Base-by-base conservation (phyloP, 2,888 invertebrate genomes). In the Magallana nippona region DNA sequence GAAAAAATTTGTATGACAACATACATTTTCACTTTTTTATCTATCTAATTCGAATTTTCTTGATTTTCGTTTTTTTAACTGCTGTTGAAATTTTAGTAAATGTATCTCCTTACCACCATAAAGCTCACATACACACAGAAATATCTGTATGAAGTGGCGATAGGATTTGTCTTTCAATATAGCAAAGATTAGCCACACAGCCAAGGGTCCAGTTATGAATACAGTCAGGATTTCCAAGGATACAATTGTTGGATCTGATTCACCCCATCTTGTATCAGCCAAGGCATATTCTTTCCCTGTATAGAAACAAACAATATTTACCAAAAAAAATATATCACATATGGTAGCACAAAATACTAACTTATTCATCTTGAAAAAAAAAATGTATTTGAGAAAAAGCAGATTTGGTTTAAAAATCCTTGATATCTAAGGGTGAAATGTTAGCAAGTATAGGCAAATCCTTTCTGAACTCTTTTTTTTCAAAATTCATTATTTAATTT, bases 261-360 rank as follows among this genome's bases (percentile, higher is more conserved):
- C 89, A 81, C 91, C 88, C 93, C 93, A 93, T n/a, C 94, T 88
- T n/a, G 88, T 87, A 84, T 94, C 94, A n/a, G 93, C 93, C 81
- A 91, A 91, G 13, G 92, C 93, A 89, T 93, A 93, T 82, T 94
- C 94, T 85, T 94, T 92, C 93, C 93, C 93, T 93, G 86, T 17
- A 87, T 87, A 60, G 27, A 60, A n/a, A 44, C 44, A 44, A 44
- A 44, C 44, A 44, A 8, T 44, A 44, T 8, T 44, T 44, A 44
- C 44, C 44, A 8, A 44, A 58, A 57, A 79, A 83, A 19, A n/a
- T n/a, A n/a, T 13, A 78, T 77, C n/a, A 44, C 15, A 77, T 19
- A 77, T 77, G 22, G 44, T 44, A 3, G 44, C 5, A 44, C 44
- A 8, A 3, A 5, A 5, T 44, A 44, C n/a, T n/a, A n/a, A n/a